Evolutionary conservation across 2,113 vertebrate genomes (phyloP).

Genomic region (Gopherus evgoodei): DNA sequence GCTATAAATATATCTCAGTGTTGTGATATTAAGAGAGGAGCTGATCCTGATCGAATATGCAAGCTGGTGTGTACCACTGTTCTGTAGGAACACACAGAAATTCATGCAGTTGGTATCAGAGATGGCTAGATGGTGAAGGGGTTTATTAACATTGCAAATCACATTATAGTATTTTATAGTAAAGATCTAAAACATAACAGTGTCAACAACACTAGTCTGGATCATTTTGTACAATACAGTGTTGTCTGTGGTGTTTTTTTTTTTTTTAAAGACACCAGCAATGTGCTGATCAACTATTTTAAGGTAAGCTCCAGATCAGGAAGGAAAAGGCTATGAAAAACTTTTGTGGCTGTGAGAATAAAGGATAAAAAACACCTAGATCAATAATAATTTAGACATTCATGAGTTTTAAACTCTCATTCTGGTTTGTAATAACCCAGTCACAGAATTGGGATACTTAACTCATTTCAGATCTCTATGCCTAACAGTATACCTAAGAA

Average conservation of each 20-base stretch:
- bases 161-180: too few species aligned
- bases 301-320: not conserved
- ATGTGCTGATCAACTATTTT: not conserved
- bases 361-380: not conserved
- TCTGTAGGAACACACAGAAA: too few species aligned
- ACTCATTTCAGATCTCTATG: not conserved
- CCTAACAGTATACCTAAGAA: slow-evolving; percentile 1
- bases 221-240: not conserved
- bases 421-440: not conserved
- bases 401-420: not conserved
- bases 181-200: too few species aligned
- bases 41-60: too few species aligned
- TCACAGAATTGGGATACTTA: not conserved
- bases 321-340: not conserved
- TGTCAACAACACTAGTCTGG: too few species aligned
- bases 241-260: not conserved
- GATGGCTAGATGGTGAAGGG: too few species aligned
- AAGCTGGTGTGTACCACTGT: too few species aligned
- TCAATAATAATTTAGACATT: not conserved
- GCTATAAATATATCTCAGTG: too few species aligned
- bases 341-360: not conserved
- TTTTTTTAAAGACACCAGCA: not conserved
- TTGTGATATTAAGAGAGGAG: too few species aligned
- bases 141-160: too few species aligned
- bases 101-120: too few species aligned